Conservation (phyloP, 2,113 vertebrate genomes). For the Cnemophilus loriae region DNA sequence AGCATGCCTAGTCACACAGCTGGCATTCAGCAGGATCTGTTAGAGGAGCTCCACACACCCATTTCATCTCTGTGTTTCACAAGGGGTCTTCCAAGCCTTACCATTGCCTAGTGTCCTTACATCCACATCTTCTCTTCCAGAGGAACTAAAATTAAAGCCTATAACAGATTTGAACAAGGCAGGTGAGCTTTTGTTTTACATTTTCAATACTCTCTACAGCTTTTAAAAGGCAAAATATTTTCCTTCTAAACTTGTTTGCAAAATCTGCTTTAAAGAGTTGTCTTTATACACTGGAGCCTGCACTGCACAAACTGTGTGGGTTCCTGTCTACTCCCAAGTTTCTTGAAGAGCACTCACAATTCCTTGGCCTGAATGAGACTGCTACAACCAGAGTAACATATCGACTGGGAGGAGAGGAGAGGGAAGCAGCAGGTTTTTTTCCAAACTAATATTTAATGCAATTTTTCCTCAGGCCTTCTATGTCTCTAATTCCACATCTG, state of each 20-base stretch:
- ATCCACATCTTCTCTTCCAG: conserved; percentile 96
- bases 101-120: conserved; percentile 95
- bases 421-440: neutral
- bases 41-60: neutral
- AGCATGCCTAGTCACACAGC: neutral
- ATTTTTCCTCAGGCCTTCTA: neutral
- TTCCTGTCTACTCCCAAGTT: neutral
- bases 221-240: neutral
- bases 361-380: neutral
- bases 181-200: neutral
- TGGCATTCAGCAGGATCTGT: neutral
- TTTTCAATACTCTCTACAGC: neutral
- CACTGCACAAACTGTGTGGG: neutral
- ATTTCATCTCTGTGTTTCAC: neutral
- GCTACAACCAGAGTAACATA: neutral
- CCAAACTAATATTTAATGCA: neutral
- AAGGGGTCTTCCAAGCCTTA: conserved; percentile 61
- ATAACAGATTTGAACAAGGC: conserved; percentile 22
- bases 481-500: neutral
- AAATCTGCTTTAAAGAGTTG: neutral
- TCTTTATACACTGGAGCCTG: neutral
- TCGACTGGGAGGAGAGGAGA: neutral
- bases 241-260: neutral
- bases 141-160: conserved; percentile 98
- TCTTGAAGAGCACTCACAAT: neutral